phyloP scores from a whole-genome alignment of 2,113 vertebrate species.

The Phalacrocorax carbo region DNA sequence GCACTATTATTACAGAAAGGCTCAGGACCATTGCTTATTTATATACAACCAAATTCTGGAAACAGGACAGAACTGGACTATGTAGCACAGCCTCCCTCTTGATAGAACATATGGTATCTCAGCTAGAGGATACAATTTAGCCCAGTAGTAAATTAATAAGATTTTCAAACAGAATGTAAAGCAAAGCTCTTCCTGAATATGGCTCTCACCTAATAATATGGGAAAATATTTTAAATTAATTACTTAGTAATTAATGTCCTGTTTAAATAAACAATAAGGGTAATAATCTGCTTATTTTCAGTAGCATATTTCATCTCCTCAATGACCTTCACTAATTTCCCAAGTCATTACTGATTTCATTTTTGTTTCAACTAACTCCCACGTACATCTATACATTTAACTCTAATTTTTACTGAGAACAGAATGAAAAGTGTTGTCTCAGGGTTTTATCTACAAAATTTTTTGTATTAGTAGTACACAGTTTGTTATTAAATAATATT shows the following conservation, averaged over 20 bases:
- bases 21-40: background rate
- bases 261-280: background rate
- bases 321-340: background rate
- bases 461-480: background rate
- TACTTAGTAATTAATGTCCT: background rate
- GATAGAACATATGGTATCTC: background rate
- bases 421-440: background rate
- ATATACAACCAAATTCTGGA: background rate
- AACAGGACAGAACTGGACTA: background rate
- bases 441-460: background rate
- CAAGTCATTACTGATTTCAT: background rate
- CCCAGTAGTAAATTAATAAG: background rate
- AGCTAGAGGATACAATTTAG: background rate
- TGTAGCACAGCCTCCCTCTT: background rate
- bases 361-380: background rate
- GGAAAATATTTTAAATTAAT: background rate
- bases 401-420: background rate
- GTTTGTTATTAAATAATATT: background rate
- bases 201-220: fast-evolving
- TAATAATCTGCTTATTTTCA: background rate
- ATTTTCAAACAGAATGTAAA: background rate
- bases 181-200: background rate
- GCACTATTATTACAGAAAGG: background rate
- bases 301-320: background rate
- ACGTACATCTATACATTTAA: background rate